A percentile compares a stretch with the other conserved stretches of the same genome.
These are phyloP conservation scores for Crotalus tigris DNA, from an alignment of 2,113 vertebrate genomes.

Conservation along the genomic window DNA sequence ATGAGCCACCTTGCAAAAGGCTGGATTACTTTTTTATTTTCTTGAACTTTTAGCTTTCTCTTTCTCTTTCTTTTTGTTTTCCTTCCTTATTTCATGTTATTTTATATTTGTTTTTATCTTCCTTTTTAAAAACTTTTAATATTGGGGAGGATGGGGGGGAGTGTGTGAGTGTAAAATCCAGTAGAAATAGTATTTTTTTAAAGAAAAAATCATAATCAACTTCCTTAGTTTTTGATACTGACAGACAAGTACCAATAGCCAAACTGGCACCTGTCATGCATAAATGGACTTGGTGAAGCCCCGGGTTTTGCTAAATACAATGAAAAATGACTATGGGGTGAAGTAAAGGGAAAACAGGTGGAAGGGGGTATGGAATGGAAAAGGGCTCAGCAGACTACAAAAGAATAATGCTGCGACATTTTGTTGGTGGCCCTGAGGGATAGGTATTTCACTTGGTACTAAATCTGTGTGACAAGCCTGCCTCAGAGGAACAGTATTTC, in stretches of 20 bases:
- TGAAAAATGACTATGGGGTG: not conserved
- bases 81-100: not conserved
- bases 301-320: not conserved
- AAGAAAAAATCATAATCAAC: too few species aligned
- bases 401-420: not conserved
- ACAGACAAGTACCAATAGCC: not conserved
- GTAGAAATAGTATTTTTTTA: not conserved
- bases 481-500: not conserved
- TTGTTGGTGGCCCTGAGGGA: not conserved
- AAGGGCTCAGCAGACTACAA: not conserved
- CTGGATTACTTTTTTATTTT: not conserved
- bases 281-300: not conserved
- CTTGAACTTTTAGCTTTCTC: not conserved
- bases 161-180: not conserved
- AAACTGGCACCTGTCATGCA: not conserved
- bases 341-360: not conserved
- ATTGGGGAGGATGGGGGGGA: not conserved
- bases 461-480: not conserved
- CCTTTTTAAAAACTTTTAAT: not conserved
- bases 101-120: not conserved
- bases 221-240: not conserved
- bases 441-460: not conserved
- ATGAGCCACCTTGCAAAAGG: not conserved
- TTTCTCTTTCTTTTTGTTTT: not conserved
- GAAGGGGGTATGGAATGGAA: too few species aligned